Percentiles rank a stretch among this genome's conserved stretches.
Evolutionary conservation across 2,888 invertebrate species (phyloP).

Genomic region (Acholoe squamosa): DNA sequence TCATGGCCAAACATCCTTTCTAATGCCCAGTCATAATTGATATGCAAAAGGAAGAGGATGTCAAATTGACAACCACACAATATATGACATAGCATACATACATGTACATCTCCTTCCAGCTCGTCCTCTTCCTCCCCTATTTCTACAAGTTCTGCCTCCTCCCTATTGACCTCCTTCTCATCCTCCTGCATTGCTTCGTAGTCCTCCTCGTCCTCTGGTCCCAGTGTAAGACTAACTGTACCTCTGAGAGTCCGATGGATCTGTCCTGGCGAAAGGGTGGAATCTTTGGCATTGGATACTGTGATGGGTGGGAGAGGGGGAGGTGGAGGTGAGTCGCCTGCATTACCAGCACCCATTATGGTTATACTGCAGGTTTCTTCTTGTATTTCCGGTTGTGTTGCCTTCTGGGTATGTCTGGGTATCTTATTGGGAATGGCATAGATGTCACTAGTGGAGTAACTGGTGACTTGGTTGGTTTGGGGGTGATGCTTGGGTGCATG

Average conservation of each 20-base stretch:
- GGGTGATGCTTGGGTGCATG: neutral
- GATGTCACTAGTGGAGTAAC: neutral
- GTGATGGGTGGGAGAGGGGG: neutral
- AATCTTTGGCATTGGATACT: neutral
- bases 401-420: neutral
- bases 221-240: neutral
- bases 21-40: too few relatives aligned
- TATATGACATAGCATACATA: too few relatives aligned
- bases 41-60: too few relatives aligned
- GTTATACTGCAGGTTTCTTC: neutral
- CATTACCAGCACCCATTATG: neutral
- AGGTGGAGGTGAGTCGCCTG: neutral
- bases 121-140: too few relatives aligned
- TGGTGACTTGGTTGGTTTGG: neutral
- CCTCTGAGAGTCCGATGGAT: neutral
- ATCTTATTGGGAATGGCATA: neutral
- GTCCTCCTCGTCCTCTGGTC: neutral
- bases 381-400: neutral
- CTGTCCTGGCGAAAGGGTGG: neutral
- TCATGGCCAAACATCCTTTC: too few relatives aligned
- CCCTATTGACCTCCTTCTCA: too few relatives aligned
- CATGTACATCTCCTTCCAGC: too few relatives aligned
- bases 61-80: too few relatives aligned
- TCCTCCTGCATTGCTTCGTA: neutral
- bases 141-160: too few relatives aligned